phyloP scores from a whole-genome alignment of 2,113 vertebrate genomes.

The Columbina picui region DNA sequence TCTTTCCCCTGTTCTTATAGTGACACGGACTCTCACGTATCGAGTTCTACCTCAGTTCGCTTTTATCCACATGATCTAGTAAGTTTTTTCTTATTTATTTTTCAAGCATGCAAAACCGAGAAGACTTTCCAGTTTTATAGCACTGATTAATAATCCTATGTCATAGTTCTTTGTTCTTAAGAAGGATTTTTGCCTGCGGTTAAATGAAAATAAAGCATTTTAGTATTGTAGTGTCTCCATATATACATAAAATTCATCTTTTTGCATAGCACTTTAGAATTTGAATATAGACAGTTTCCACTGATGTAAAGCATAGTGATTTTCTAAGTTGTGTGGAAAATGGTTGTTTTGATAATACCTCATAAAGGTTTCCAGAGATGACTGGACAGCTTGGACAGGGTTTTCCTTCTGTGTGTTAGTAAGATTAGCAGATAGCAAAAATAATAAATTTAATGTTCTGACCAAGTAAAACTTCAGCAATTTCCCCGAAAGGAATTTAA shows the following conservation, averaged over 20 bases:
- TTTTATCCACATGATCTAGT: conserved; percentile 99
- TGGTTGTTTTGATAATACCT: not conserved
- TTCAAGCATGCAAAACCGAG: conserved; percentile 23
- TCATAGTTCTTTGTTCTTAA: not conserved
- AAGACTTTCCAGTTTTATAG: not conserved
- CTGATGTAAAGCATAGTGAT: not conserved
- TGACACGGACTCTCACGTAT: conserved; percentile 98
- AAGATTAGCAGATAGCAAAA: not conserved
- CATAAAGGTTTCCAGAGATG: not conserved
- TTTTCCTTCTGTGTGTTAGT: not conserved
- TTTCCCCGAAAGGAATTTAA: not conserved
- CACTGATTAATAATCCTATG: not conserved
- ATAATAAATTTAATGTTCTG: not conserved
- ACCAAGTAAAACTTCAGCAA: not conserved
- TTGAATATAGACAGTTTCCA: not conserved
- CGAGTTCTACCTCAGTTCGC: conserved; percentile 99
- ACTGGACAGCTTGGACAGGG: not conserved
- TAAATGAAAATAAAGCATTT: not conserved
- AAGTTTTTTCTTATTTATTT: conserved; percentile 76
- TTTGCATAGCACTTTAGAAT: not conserved
- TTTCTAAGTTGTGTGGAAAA: not conserved
- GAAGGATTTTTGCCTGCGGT: not conserved
- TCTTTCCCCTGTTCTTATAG: conserved; percentile 81
- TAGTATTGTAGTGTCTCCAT: not conserved
- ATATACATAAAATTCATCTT: not conserved